These are phyloP conservation scores for Oncopeltus fasciatus DNA, from an alignment of 1,140 invertebrate species.

Conservation along the genomic window DNA sequence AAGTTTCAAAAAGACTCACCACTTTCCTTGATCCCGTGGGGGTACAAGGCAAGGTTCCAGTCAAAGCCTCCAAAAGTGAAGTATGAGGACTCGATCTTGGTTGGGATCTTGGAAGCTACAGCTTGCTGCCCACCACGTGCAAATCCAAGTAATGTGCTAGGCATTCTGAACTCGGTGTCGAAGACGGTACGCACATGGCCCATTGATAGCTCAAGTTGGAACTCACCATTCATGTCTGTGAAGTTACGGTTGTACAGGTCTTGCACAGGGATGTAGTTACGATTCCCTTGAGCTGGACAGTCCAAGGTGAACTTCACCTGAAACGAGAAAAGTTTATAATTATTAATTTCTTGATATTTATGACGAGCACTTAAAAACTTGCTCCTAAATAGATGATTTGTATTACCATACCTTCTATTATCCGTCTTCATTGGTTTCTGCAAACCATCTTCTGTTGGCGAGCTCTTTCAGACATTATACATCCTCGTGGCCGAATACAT, in stretches of 20 bases:
- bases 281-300: slow-evolving; percentile 58
- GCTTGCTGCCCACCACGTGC: slow-evolving; percentile 16
- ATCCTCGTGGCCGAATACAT: too few species aligned
- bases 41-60: slow-evolving; percentile 65
- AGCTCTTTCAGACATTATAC: too few species aligned
- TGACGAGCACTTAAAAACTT: too few species aligned
- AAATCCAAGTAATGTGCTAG: slow-evolving; percentile 29
- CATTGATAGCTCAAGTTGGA: slow-evolving; percentile 66
- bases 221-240: slow-evolving; percentile 69
- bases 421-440: too few species aligned
- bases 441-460: too few species aligned
- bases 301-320: slow-evolving; percentile 59
- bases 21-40: slow-evolving; percentile 40
- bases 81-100: slow-evolving; percentile 50
- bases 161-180: slow-evolving; percentile 50
- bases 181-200: slow-evolving; percentile 61
- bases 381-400: too few species aligned
- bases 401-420: too few species aligned
- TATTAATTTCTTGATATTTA: too few species aligned
- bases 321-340: too few species aligned
- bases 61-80: slow-evolving; percentile 69
- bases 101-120: slow-evolving; percentile 15
- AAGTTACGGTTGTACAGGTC: slow-evolving; percentile 63
- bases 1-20: too few species aligned
- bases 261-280: slow-evolving; percentile 61